Conservation (phyloP, 2,888 invertebrate species). For the Lymantria dispar region DNA sequence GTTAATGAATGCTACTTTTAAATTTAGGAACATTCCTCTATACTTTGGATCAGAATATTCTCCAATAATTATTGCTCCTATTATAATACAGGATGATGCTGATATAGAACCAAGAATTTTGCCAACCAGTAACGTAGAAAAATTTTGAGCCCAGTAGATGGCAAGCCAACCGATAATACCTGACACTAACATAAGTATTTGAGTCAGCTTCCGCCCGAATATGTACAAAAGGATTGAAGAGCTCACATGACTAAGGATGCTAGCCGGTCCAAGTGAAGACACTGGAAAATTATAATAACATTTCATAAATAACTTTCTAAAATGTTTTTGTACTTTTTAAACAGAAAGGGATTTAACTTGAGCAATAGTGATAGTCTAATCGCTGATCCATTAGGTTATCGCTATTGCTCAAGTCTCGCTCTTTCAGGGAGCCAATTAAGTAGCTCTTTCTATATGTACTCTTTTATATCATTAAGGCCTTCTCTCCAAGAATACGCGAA, state of each 20-base stretch:
- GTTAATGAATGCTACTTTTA: slow-evolving; percentile 41
- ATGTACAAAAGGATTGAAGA: slow-evolving; percentile 39
- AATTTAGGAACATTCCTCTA: slow-evolving; percentile 49
- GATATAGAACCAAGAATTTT: slow-evolving; percentile 45
- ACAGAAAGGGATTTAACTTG: too few species aligned
- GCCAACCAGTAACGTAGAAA: slow-evolving; percentile 38
- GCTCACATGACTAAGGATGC: slow-evolving; percentile 27
- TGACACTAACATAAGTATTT: slow-evolving; percentile 18
- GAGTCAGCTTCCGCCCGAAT: slow-evolving; percentile 35
- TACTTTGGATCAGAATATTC: slow-evolving; percentile 49
- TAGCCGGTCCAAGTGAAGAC: too few species aligned
- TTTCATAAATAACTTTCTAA: too few species aligned
- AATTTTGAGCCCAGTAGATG: slow-evolving; percentile 36
- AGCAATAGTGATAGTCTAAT: too few species aligned
- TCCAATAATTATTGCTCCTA: slow-evolving; percentile 55
- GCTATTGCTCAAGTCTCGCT: too few species aligned
- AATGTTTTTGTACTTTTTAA: too few species aligned
- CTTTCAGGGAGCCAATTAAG: too few species aligned
- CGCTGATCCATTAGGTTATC: too few species aligned
- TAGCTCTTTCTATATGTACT: too few species aligned
- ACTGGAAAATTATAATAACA: too few species aligned
- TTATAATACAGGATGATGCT: slow-evolving; percentile 38
- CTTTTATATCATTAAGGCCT: too few species aligned
- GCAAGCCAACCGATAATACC: slow-evolving; percentile 44
- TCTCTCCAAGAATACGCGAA: too few species aligned